Percentiles rank a stretch among this genome's conserved stretches.
Evolutionary conservation across 2,113 vertebrate genomes (phyloP).

Genomic region (Xenotilapia flavipinnis): DNA sequence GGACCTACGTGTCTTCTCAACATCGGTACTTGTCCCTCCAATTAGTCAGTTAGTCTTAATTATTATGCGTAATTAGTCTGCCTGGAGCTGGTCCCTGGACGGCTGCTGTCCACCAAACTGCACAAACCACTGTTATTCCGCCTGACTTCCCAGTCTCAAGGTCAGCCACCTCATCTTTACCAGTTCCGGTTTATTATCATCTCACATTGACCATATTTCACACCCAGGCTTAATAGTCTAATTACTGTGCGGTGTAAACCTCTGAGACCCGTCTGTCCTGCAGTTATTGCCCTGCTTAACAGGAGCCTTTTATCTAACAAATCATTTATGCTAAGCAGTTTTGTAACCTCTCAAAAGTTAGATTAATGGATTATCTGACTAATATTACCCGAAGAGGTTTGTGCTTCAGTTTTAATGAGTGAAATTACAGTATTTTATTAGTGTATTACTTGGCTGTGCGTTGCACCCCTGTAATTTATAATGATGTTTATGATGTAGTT

Average conservation of each 20-base stretch:
- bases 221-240: accelerated
- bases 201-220: background rate
- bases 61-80: accelerated
- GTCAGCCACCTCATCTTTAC: background rate
- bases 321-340: background rate
- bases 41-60: background rate
- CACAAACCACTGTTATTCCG: background rate
- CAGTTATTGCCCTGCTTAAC: background rate
- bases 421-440: accelerated
- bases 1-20: accelerated
- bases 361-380: accelerated
- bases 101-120: background rate
- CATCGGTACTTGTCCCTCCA: accelerated
- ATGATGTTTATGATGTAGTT: accelerated
- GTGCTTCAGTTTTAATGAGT: background rate
- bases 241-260: accelerated
- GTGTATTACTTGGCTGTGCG: background rate
- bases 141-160: accelerated
- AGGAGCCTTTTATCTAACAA: background rate
- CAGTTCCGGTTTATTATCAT: accelerated
- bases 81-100: accelerated
- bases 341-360: background rate
- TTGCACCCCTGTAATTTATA: background rate
- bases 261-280: accelerated
- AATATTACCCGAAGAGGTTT: background rate